These are phyloP conservation scores for Chirona hameri DNA, from an alignment of 2,888 invertebrate species.

Conservation along the genomic window DNA sequence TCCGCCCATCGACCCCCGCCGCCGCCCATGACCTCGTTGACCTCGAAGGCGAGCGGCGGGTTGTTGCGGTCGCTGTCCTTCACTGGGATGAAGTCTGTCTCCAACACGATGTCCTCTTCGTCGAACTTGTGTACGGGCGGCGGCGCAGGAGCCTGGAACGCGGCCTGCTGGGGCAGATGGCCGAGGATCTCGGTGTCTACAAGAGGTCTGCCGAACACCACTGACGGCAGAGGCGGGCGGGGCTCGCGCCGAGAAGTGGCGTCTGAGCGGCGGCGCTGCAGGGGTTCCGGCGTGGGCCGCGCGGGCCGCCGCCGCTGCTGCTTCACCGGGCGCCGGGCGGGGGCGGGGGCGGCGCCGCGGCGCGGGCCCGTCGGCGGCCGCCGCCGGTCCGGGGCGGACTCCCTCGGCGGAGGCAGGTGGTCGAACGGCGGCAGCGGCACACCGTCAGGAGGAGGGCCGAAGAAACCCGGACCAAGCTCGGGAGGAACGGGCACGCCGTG, in stretches of 20 bases:
- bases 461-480: conserved; percentile 4
- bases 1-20: neutral
- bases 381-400: neutral
- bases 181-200: neutral
- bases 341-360: neutral
- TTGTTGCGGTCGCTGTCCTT: conserved; percentile 4
- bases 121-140: neutral
- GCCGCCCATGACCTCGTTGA: neutral
- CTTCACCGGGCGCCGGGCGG: neutral
- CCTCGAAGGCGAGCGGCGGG: conserved; percentile 11
- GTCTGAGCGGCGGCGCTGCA: neutral
- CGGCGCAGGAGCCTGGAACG: neutral
- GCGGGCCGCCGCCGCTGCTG: neutral
- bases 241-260: neutral
- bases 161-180: neutral
- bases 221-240: neutral
- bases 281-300: neutral
- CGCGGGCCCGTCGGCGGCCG: neutral
- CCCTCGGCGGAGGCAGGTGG: neutral
- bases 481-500: neutral
- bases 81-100: neutral
- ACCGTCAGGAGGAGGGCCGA: neutral
- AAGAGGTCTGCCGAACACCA: neutral
- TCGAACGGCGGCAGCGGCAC: neutral
- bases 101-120: neutral